Conservation (phyloP, 2,888 invertebrate species). For the Noctua janthe region DNA sequence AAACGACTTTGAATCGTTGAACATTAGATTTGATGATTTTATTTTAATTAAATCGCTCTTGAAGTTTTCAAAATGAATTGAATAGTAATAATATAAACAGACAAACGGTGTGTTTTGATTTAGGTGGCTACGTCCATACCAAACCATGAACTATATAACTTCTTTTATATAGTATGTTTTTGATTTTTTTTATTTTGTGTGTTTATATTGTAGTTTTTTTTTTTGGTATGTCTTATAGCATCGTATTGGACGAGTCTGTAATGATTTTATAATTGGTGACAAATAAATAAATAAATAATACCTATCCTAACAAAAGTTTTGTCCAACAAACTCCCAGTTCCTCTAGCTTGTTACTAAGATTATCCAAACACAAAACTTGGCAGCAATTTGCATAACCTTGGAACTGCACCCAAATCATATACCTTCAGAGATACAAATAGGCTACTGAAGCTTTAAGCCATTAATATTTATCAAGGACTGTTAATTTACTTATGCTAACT, state of each 20-base stretch:
- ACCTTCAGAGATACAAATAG: background rate
- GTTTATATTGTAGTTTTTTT: too few species aligned
- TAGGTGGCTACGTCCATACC: background rate
- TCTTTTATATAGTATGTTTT: too few species aligned
- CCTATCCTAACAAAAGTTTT: background rate
- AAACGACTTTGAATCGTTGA: background rate
- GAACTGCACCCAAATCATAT: background rate
- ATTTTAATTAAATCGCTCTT: background rate
- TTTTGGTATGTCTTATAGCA: too few species aligned
- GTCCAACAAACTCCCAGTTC: background rate
- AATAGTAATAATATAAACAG: background rate
- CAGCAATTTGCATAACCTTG: background rate
- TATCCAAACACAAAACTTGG: background rate
- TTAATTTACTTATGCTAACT: conserved; percentile 52
- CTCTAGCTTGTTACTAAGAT: background rate
- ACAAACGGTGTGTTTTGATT: background rate
- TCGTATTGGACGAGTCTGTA: too few species aligned
- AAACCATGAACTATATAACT: too few species aligned
- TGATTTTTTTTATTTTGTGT: too few species aligned
- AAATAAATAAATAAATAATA: too few species aligned
- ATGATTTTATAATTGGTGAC: too few species aligned
- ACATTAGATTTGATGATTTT: background rate
- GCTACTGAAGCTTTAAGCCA: background rate
- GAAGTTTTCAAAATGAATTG: background rate
- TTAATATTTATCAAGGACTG: conserved; percentile 50